Percentiles rank a stretch among this genome's conserved stretches.
phyloP scores from a whole-genome alignment of 2,113 vertebrate genomes.

The Pholis gunnellus region DNA sequence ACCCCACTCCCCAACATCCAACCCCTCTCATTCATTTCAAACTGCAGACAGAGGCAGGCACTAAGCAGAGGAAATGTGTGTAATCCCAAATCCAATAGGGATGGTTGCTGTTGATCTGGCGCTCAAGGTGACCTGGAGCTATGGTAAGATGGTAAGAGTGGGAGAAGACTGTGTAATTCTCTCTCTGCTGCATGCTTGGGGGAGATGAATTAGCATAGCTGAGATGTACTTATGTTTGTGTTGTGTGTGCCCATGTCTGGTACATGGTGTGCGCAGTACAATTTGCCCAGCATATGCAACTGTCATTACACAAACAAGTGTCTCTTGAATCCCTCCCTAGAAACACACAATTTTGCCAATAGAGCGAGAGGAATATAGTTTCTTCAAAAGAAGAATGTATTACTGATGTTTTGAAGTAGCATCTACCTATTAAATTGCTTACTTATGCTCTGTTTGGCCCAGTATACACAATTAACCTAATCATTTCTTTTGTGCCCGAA shows the following conservation, averaged over 20 bases:
- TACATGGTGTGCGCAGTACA: constrained; percentile 29
- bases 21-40: constrained; percentile 43
- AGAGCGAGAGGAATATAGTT: not conserved
- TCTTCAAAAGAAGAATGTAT: not conserved
- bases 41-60: constrained; percentile 50
- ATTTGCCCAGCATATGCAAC: constrained; percentile 31
- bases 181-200: constrained; percentile 52
- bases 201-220: constrained; percentile 54
- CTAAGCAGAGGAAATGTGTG: constrained; percentile 56
- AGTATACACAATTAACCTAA: not conserved
- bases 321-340: not conserved
- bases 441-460: not conserved
- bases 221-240: constrained; percentile 42
- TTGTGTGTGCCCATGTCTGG: constrained; percentile 27
- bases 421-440: not conserved
- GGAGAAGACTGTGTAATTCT: constrained; percentile 67
- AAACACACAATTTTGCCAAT: not conserved
- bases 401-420: not conserved
- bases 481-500: not conserved
- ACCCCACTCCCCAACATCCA: constrained; percentile 9
- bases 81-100: constrained; percentile 75
- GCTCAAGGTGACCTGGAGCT: constrained; percentile 74
- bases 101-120: constrained; percentile 59
- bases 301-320: constrained; percentile 15
- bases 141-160: constrained; percentile 61